A percentile compares a stretch with the other conserved stretches of the same genome.
Evolutionary conservation across 1,140 invertebrate genomes (phyloP).

Genomic region (Cotesia chilonis): DNA sequence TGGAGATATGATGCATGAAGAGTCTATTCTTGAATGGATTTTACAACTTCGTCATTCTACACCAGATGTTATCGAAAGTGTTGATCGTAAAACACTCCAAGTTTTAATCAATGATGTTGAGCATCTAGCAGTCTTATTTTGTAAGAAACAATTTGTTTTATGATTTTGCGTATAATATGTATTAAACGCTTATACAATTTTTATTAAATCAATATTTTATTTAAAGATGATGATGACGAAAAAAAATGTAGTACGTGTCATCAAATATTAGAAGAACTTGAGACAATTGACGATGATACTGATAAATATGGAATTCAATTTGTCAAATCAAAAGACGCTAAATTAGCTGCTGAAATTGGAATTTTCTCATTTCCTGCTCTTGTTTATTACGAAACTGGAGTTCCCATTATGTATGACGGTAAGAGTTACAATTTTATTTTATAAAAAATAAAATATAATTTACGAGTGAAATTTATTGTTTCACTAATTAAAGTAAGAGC

Average conservation of each 20-base stretch:
- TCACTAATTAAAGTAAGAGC: too few species aligned
- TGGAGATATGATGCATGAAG: constrained; percentile 91
- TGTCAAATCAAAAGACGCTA: constrained; percentile 91
- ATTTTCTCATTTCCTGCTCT: constrained; percentile 90
- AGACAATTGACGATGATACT: constrained; percentile 94
- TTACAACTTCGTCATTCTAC: constrained; percentile 83
- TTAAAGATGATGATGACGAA: constrained; percentile 75
- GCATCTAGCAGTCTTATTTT: constrained; percentile 92
- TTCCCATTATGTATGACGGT: constrained; percentile 95
- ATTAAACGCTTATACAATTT: background rate
- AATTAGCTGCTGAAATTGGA: constrained; percentile 88
- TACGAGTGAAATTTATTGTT: background rate
- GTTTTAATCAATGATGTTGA: constrained; percentile 89
- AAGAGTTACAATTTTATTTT: constrained; percentile 60
- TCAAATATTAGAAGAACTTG: constrained; percentile 85
- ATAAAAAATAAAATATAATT: background rate
- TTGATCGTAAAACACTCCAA: constrained; percentile 89
- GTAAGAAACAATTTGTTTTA: constrained; percentile 69
- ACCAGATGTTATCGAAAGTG: constrained; percentile 90
- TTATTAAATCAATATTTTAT: constrained; percentile 38
- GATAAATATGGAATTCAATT: constrained; percentile 93
- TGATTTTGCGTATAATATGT: background rate
- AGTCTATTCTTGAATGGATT: constrained; percentile 90
- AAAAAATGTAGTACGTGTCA: constrained; percentile 80
- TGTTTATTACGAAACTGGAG: constrained; percentile 91